Evolutionary conservation across 2,888 invertebrate species (phyloP), one percentile per base, ranked within the genome.

Genomic region (Podotricha telesiphe): DNA sequence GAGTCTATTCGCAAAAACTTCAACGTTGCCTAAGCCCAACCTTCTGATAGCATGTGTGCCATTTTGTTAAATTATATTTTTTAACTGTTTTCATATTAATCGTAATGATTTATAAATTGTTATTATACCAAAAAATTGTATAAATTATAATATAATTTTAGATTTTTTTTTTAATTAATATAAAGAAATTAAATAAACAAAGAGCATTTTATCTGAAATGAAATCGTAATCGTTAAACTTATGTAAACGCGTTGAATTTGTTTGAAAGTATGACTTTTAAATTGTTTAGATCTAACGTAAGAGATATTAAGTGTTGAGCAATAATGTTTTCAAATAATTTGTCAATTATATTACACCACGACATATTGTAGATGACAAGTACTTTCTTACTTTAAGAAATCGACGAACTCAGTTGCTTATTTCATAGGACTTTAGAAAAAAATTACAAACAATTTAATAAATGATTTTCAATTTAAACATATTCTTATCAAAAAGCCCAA

Each of bases 241-340:
- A 73, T 71, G 69, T 73, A 73, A 73, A 73, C 71, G 56, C 40
- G 67, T 65, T 73, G 56, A 65, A 65, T 71, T 71, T 69, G 71
- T 71, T 71, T 67, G 71, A 73, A 73, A 73, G 69, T 73, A 65
- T 56, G 65, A 62, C 66, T 73, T 69, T 75, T 72, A 67, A 71
- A 69, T 72, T 69, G 70, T 73, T 73, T 73, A 72, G 70, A 73
- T 68, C 66, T 72, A 73, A 72, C 72, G 73, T 69, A 73, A 72
- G 62, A 56, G 69, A 72, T 72, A 65, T 70, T 48, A 40, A 65
- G 61, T 48, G 63, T 73, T 72, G 66, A 34, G 73, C 66, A 69
- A 70, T 65, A 68, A 65, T 45, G 42, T 17, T 50, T 65, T 68
- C 63, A 42, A 47, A 50, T 64, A 65, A 58, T 61, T 34, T 48